Base-by-base conservation (phyloP, 2,888 invertebrate species). In the Trypoxylon attenuatum region DNA sequence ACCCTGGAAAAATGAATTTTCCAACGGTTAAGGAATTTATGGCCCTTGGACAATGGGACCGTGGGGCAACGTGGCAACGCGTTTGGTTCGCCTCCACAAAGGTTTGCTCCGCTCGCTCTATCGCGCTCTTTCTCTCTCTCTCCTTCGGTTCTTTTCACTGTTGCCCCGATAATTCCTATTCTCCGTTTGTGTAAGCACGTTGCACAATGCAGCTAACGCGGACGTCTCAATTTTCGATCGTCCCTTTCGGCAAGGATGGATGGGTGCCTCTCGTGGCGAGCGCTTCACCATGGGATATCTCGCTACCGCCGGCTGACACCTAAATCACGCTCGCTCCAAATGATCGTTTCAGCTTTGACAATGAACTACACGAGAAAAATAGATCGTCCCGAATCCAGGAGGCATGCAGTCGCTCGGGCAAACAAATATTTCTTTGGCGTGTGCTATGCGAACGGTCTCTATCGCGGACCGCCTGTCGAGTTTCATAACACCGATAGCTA, bases 21-120 rank as follows among this genome's bases (percentile, higher is more conserved):
- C 81, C 82, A 81, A 78, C 78, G 81, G 78, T 76, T 71, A 76
- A 76, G 74, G 79, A 82, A 84, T 84, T 84, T 84, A 84, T 82
- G 80, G 79, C 58, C 62, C 66, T 62, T 69, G 80, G 75, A 84
- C 83, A 84, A 84, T 84, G 73, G 72, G 73, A 56, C 50, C 70
- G 33, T 13, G 70, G 58, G n/a, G n/a, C n/a, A n/a, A n/a, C n/a
- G n/a, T n/a, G n/a, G 63, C 72, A 73, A 71, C 59, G 72, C 70
- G 58, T 58, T 58, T 63, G 59, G 65, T 62, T 57, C 57, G 41
- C 65, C n/a, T n/a, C n/a, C 61, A 76, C 69, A 77, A 76, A 71
- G 61, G 63, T 39, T 43, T 51, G 51, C 64, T 10, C 33, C n/a
- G 10, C 13, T 10, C 33, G 33, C 33, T 49, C 46, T 25, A 8